phyloP scores from a whole-genome alignment of 2,888 invertebrate genomes.

The Corbicula japonica region DNA sequence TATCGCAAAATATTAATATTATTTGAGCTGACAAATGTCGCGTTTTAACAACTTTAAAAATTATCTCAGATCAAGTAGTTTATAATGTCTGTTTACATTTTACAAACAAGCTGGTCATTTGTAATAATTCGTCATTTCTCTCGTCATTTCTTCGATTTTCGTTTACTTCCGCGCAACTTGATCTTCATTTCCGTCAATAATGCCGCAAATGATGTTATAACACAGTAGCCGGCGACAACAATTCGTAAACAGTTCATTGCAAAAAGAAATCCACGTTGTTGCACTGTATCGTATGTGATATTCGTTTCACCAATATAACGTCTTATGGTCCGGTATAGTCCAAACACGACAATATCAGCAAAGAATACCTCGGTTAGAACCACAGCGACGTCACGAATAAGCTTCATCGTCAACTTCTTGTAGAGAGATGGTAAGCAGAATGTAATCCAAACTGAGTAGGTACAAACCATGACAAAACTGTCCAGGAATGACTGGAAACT shows the following conservation, averaged over 20 bases:
- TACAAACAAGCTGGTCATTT: neutral
- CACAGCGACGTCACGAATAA: slow-evolving; percentile 33
- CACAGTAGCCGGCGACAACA: slow-evolving; percentile 30
- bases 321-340: slow-evolving; percentile 36
- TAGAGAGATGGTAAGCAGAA: slow-evolving; percentile 40
- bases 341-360: slow-evolving; percentile 47
- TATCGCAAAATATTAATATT: too few species aligned
- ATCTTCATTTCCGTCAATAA: slow-evolving; percentile 18
- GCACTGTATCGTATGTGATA: slow-evolving; percentile 30
- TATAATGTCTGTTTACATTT: too few species aligned
- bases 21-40: too few species aligned
- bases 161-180: neutral
- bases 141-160: slow-evolving; percentile 11
- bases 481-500: slow-evolving; percentile 22
- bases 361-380: slow-evolving; percentile 32
- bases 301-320: slow-evolving; percentile 21
- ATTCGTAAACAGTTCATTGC: slow-evolving; percentile 45
- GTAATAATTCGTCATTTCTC: neutral
- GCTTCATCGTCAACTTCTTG: slow-evolving; percentile 21
- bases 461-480: slow-evolving; percentile 41
- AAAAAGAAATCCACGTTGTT: slow-evolving; percentile 50
- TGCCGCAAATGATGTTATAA: slow-evolving; percentile 33
- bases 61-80: too few species aligned
- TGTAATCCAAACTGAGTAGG: slow-evolving; percentile 46
- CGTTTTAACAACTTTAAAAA: too few species aligned